A percentile compares a stretch with the other conserved stretches of the same genome.
Evolutionary conservation across 1,140 invertebrate species (phyloP).

Genomic region (Drosophila hydei): DNA sequence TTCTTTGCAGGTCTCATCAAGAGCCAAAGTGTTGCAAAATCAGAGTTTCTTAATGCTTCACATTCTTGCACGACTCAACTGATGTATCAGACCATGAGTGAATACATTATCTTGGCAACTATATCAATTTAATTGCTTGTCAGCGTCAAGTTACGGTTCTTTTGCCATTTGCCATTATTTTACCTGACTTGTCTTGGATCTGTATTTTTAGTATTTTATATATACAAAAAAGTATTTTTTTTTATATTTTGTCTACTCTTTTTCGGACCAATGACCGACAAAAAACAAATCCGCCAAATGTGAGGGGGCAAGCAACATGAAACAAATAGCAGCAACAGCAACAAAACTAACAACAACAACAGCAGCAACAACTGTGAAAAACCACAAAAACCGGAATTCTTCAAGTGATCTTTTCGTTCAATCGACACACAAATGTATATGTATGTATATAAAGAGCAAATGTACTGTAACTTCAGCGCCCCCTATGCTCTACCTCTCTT

Average conservation of each 20-base stretch:
- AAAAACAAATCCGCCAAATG: slow-evolving; percentile 55
- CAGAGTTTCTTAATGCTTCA: slow-evolving; percentile 38
- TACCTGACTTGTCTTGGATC: slow-evolving; percentile 13
- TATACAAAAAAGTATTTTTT: slow-evolving; percentile 22
- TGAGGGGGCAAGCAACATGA: slow-evolving; percentile 5
- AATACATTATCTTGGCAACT: slow-evolving; percentile 15
- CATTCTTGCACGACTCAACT: slow-evolving; percentile 53
- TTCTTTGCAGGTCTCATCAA: slow-evolving; percentile 48
- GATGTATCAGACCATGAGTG: slow-evolving; percentile 4
- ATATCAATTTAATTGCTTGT: slow-evolving; percentile 37
- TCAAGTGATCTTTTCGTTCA: slow-evolving; percentile 77
- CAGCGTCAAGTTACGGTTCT: slow-evolving; percentile 29
- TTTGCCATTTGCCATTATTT: slow-evolving; percentile 50
- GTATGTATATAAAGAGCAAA: slow-evolving; percentile 45
- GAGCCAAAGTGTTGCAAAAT: slow-evolving; percentile 43
- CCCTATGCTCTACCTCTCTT: slow-evolving; percentile 16
- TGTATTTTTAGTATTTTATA: slow-evolving; percentile 25
- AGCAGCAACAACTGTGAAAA: slow-evolving; percentile 59
- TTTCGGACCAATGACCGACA: slow-evolving; percentile 81
- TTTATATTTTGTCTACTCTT: slow-evolving; percentile 40
- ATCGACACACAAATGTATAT: slow-evolving; percentile 43
- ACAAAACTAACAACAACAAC: slow-evolving; percentile 24
- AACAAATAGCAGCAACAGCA: slow-evolving; percentile 46
- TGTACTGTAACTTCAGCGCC: slow-evolving; percentile 41
- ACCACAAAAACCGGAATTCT: slow-evolving; percentile 78